Evolutionary conservation across 2,888 invertebrate species (phyloP), one percentile per base, ranked within the genome.

Genomic region (Heliconius ismenius): DNA sequence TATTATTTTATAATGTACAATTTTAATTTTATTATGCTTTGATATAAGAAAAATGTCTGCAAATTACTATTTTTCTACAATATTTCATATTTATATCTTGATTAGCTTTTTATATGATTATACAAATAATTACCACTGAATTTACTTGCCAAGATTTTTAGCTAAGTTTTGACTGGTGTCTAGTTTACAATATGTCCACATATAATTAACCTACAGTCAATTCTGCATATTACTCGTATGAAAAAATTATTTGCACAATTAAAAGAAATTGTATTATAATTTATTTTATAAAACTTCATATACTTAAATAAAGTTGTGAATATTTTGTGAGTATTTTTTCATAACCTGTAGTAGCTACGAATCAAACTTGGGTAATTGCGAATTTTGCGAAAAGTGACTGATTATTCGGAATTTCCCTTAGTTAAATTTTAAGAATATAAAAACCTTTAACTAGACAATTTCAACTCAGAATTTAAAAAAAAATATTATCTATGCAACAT

Each of bases 231-330:
- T 60, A 49, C 36, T 36, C 6, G 21, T 62, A 21, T 43, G 39
- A 62, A 36, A 72, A 62, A 62, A 62, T 78, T 76, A 74, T 78
- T 78, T 77, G 79, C 79, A 80, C 79, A 80, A 78, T 77, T 77
- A 63, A 73, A 62, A 74, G 43, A 74, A 74, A 75, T 72, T 77
- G 70, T 79, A 76, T 79, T 79, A 76, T 74, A 70, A 58, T 32
- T 70, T 70, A 70, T 79, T 79, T 78, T 70, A 72, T 49, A 68
- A 62, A 72, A 65, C 54, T 77, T 77, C 76, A 79, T 79, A 77
- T 77, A 80, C 76, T 78, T 80, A 77, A 79, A 78, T 80, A 80
- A 78, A 79, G 75, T 77, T 77, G 75, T 70, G 77, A 77, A 80
- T 76, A 74, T 77, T 74, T 75, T 75, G 67, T 32, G 32, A 32